Percentiles rank a stretch among this genome's conserved stretches.
Evolutionary conservation across 2,113 vertebrate genomes (phyloP).

Genomic region (Mystacornis crossleyi): DNA sequence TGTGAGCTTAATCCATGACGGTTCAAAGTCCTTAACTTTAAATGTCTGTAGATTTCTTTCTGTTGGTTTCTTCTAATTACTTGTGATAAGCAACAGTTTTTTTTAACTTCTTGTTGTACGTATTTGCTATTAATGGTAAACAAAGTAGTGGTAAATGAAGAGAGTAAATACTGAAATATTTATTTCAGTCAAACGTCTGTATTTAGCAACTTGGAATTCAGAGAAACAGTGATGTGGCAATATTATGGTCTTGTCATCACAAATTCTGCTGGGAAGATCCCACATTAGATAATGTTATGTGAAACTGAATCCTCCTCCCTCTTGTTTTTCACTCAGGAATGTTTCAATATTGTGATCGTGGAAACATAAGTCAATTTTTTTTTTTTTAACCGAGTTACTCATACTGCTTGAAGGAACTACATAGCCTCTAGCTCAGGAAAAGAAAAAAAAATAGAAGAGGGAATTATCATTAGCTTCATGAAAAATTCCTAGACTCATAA

Average conservation of each 20-base stretch:
- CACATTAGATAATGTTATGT: slow-evolving; percentile 15
- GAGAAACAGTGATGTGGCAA: background rate
- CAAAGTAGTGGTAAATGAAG: background rate
- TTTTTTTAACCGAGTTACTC: background rate
- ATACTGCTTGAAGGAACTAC: background rate
- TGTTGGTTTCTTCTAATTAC: background rate
- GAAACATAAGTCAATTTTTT: slow-evolving; percentile 3
- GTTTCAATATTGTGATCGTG: background rate
- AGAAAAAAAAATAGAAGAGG: background rate
- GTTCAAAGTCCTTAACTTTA: background rate
- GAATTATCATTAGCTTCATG: background rate
- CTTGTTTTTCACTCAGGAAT: slow-evolving; percentile 38
- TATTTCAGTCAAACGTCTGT: background rate
- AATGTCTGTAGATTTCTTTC: background rate
- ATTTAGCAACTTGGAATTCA: slow-evolving; percentile 16
- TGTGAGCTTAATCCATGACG: background rate
- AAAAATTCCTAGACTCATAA: background rate
- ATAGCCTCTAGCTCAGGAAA: background rate
- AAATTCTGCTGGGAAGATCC: slow-evolving; percentile 26
- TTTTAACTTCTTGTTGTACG: background rate
- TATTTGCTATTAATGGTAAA: background rate
- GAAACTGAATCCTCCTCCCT: slow-evolving; percentile 13
- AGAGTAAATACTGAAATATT: background rate
- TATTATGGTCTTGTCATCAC: background rate
- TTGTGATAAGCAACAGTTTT: background rate